Conservation (phyloP, 2,113 vertebrate genomes). For the Amblyopsis rosae region DNA sequence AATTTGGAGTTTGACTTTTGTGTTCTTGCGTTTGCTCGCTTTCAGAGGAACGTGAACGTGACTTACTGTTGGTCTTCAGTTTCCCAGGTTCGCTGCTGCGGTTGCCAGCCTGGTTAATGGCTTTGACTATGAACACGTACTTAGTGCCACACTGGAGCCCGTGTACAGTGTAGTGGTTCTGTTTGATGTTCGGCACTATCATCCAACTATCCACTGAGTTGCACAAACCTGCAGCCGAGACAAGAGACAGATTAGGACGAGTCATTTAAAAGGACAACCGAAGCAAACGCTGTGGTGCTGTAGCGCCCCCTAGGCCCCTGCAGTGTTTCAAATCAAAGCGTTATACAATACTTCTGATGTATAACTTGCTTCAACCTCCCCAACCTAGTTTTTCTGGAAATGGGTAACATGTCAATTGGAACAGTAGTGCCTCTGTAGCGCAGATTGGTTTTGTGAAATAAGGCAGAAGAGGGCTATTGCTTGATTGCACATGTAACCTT, state of each 20-base stretch:
- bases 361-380: constrained; percentile 15
- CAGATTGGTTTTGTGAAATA: constrained; percentile 18
- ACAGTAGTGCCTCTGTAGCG: constrained; percentile 20
- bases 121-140: constrained; percentile 97
- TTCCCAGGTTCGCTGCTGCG: constrained; percentile 93
- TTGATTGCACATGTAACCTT: constrained; percentile 54
- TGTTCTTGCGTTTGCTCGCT: background rate
- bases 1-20: background rate
- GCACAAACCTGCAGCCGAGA: constrained; percentile 86
- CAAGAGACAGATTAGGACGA: constrained; percentile 19
- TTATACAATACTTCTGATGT: constrained; percentile 2
- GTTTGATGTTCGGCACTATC: constrained; percentile 99
- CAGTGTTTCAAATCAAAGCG: constrained; percentile 9
- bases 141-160: constrained; percentile 96
- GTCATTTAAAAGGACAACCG: constrained; percentile 22
- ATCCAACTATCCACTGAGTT: constrained; percentile 99
- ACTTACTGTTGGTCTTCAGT: constrained; percentile 97
- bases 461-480: constrained; percentile 54
- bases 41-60: background rate
- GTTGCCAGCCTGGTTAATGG: constrained; percentile 96
- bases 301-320: background rate
- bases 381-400: constrained; percentile 25
- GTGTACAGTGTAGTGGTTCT: constrained; percentile 98
- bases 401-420: constrained; percentile 30
- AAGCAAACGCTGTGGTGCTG: background rate